These are phyloP conservation scores for Brenthis ino DNA, from an alignment of 2,888 invertebrate genomes.

Conservation along the genomic window DNA sequence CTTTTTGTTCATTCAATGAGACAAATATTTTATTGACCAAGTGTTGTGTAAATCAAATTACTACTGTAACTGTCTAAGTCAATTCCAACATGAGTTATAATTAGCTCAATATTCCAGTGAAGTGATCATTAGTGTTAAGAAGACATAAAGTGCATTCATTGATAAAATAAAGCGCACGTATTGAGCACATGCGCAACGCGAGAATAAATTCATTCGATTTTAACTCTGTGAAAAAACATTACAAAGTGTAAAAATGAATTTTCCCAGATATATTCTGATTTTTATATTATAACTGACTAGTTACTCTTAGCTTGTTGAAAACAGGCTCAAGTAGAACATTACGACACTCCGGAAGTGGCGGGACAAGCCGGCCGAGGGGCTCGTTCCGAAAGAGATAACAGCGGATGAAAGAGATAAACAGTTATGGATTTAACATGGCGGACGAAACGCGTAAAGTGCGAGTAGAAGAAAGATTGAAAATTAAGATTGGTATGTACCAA, in stretches of 20 bases:
- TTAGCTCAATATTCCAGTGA: constrained; percentile 43
- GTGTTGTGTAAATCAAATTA: constrained; percentile 53
- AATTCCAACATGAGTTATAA: constrained; percentile 36
- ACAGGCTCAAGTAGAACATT: constrained; percentile 77
- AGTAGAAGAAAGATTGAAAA: constrained; percentile 95
- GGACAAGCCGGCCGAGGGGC: constrained; percentile 77
- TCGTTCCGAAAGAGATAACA: constrained; percentile 82
- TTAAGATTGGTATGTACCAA: constrained; percentile 93
- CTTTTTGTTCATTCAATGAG: constrained; percentile 78
- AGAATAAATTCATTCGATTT: constrained; percentile 54
- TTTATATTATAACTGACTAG: constrained; percentile 54
- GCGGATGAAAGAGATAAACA: constrained; percentile 83
- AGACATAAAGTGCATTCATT: constrained; percentile 69
- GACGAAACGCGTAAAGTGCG: constrained; percentile 94
- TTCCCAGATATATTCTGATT: constrained; percentile 49
- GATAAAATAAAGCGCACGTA: constrained; percentile 68
- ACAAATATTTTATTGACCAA: constrained; percentile 65
- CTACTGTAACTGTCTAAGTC: constrained; percentile 40
- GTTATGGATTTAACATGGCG: constrained; percentile 96
- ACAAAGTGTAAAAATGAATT: constrained; percentile 55
- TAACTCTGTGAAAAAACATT: constrained; percentile 34
- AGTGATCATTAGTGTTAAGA: constrained; percentile 48
- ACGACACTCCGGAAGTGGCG: constrained; percentile 83
- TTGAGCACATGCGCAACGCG: constrained; percentile 74
- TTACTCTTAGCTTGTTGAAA: constrained; percentile 51